phyloP scores from a whole-genome alignment of 2,888 invertebrate genomes.

The Autographa gamma region DNA sequence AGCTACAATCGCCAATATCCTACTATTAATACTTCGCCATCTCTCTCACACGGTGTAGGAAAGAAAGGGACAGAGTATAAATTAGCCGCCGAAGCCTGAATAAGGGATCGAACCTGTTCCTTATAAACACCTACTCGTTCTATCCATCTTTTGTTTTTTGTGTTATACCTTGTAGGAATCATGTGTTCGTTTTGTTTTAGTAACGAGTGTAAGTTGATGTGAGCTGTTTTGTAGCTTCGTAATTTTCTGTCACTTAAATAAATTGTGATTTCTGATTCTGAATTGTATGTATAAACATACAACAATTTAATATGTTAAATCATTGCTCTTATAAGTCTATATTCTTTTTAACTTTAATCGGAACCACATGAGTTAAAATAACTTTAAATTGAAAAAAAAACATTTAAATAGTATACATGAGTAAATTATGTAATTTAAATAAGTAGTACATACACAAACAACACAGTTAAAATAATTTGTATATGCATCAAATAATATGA shows the following conservation, averaged over 20 bases:
- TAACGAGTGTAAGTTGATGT: constrained; percentile 23
- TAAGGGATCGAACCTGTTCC: constrained; percentile 74
- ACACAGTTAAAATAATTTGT: too few species aligned
- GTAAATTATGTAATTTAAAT: too few species aligned
- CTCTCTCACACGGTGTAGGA: constrained; percentile 51
- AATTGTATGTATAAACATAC: too few species aligned
- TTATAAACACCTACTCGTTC: constrained; percentile 53
- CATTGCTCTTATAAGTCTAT: too few species aligned
- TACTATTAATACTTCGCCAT: constrained; percentile 39
- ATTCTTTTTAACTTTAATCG: too few species aligned
- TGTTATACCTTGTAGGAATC: constrained; percentile 55
- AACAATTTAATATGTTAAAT: too few species aligned
- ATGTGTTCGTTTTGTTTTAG: constrained; percentile 47
- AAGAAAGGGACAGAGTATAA: constrained; percentile 59
- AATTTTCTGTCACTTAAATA: background rate
- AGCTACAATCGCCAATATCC: constrained; percentile 53
- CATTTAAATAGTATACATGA: too few species aligned
- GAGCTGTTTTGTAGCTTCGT: constrained; percentile 6
- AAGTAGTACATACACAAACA: too few species aligned
- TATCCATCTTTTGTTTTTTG: constrained; percentile 70
- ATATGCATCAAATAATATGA: too few species aligned
- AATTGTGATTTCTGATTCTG: too few species aligned
- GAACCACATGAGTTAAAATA: too few species aligned
- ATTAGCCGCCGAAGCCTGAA: constrained; percentile 61
- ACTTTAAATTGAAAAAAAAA: too few species aligned